phyloP scores from a whole-genome alignment of 2,113 vertebrate species.

The Fulmarus glacialis region DNA sequence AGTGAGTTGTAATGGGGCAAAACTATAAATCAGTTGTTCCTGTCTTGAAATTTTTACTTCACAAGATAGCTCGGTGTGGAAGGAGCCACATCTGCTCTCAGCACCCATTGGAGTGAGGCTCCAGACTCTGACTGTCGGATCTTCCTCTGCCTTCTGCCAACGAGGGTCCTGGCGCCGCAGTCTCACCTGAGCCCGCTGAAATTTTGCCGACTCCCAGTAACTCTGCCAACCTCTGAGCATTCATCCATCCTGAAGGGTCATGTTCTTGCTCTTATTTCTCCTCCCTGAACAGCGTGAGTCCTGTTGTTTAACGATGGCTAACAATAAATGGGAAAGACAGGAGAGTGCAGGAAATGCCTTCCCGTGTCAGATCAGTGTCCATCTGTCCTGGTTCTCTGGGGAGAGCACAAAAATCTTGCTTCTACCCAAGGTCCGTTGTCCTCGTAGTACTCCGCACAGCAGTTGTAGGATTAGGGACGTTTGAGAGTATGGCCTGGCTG shows the following conservation, averaged over 20 bases:
- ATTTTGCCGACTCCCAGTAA: background rate
- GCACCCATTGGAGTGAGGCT: background rate
- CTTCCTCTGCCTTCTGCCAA: background rate
- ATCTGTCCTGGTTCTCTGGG: background rate
- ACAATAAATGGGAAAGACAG: background rate
- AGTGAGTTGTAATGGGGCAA: background rate
- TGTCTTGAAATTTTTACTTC: background rate
- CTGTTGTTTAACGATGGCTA: background rate
- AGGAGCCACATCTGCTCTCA: background rate
- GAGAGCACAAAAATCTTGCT: background rate
- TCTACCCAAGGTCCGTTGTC: too few relatives aligned
- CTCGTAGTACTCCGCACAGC: background rate
- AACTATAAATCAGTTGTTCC: background rate
- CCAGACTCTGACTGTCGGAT: background rate
- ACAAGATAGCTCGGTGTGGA: background rate
- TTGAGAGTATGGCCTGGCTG: background rate
- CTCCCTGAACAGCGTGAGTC: background rate
- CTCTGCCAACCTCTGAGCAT: background rate
- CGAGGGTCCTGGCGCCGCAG: background rate
- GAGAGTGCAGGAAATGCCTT: background rate
- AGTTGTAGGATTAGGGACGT: background rate
- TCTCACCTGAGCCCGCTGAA: background rate
- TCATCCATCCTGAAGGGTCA: background rate
- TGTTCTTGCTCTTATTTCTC: background rate
- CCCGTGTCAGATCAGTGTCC: background rate